Conservation (phyloP, 2,113 vertebrate species). For the Ia io region DNA sequence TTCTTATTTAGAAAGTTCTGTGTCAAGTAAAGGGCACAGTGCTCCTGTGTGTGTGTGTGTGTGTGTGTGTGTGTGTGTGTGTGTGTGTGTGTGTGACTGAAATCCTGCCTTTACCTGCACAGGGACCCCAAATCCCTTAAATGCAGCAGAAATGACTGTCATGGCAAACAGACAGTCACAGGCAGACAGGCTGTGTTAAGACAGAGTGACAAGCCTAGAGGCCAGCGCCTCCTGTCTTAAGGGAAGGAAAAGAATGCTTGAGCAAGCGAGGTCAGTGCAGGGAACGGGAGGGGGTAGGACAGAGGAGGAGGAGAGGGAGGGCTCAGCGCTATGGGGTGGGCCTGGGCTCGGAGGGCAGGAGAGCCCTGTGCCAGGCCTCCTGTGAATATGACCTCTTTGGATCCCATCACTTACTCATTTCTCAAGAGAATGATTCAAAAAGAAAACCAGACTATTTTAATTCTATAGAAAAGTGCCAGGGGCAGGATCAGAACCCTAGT, state of each 20-base stretch:
- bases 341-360: not conserved
- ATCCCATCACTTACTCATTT: not conserved
- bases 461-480: not conserved
- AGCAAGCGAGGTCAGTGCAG: too few species aligned
- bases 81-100: not conserved
- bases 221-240: not conserved
- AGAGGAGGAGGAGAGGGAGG: not conserved
- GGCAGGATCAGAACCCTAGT: not conserved
- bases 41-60: not conserved
- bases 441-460: not conserved
- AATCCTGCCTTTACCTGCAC: not conserved
- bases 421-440: not conserved
- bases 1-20: conserved; percentile 7
- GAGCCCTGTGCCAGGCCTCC: too few species aligned
- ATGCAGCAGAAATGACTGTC: not conserved
- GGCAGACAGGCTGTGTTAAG: not conserved
- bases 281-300: accelerated
- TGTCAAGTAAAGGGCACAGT: not conserved
- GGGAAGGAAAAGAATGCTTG: not conserved
- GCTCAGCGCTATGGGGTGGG: not conserved
- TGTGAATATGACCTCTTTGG: not conserved
- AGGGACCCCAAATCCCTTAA: not conserved
- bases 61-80: not conserved
- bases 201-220: not conserved
- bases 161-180: not conserved